Percentiles rank a stretch among this genome's conserved stretches.
These are phyloP conservation scores for Megalurothrips usitatus DNA, from an alignment of 2,888 invertebrate species.

Conservation along the genomic window DNA sequence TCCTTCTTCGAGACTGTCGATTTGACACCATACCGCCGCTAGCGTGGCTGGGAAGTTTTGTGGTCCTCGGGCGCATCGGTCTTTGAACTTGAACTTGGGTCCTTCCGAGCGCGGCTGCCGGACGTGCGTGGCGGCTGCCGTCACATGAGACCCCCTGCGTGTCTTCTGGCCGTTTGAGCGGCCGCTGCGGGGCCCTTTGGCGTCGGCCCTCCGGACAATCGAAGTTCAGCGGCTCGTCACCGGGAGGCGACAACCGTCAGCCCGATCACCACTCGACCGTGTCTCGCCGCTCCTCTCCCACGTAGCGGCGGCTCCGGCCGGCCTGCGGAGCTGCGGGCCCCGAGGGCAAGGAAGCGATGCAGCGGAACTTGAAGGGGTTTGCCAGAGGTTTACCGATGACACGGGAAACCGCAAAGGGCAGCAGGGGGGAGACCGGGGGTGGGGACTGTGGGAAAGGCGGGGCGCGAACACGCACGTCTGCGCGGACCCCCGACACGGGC, in stretches of 20 bases:
- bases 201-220: background rate
- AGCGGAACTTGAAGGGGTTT: background rate
- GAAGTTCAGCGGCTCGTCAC: background rate
- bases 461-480: too few relatives aligned
- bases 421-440: background rate
- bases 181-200: too few relatives aligned
- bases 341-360: background rate
- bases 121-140: too few relatives aligned
- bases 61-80: too few relatives aligned
- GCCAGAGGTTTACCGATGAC: background rate
- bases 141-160: too few relatives aligned
- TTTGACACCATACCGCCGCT: too few relatives aligned
- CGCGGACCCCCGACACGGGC: too few relatives aligned
- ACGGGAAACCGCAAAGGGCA: background rate
- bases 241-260: conserved; percentile 1
- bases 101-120: too few relatives aligned
- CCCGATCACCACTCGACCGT: background rate
- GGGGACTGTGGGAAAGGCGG: background rate
- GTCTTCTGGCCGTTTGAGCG: too few relatives aligned
- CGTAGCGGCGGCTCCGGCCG: background rate
- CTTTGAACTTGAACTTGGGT: too few relatives aligned
- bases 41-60: too few relatives aligned
- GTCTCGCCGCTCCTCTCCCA: background rate
- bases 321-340: background rate
- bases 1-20: too few relatives aligned